phyloP scores from a whole-genome alignment of 2,113 vertebrate genomes.

The Benitochromis conjunctus region DNA sequence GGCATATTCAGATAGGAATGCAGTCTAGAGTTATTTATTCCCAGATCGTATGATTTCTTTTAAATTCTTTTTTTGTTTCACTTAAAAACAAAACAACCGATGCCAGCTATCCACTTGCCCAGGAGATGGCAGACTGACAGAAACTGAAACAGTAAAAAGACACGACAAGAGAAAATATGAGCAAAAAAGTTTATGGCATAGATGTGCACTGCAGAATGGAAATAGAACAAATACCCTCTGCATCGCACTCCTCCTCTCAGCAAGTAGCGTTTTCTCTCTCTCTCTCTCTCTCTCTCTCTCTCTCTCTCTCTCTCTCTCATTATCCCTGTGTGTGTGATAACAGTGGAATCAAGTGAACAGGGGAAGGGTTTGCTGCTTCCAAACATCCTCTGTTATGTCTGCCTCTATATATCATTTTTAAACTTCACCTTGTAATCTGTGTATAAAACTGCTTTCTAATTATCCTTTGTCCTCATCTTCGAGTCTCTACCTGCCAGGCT shows the following conservation, averaged over 20 bases:
- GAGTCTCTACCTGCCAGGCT: neutral
- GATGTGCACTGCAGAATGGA: neutral
- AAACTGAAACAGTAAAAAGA: neutral
- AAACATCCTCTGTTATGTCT: neutral
- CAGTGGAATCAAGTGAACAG: neutral
- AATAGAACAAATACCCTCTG: neutral
- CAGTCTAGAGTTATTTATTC: neutral
- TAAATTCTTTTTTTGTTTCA: neutral
- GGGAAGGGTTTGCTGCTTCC: neutral
- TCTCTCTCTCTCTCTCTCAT: neutral
- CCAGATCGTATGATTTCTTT: neutral
- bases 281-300: neutral
- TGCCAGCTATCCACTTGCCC: neutral
- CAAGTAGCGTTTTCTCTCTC: neutral
- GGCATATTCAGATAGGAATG: neutral
- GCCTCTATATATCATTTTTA: neutral
- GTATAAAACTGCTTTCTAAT: neutral
- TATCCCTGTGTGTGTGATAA: neutral
- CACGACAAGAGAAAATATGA: neutral
- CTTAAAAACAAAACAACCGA: neutral
- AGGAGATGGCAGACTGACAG: neutral
- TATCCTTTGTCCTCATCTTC: neutral
- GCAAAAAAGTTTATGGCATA: neutral
- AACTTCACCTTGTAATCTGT: neutral
- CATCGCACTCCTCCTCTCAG: neutral